Percentiles rank a stretch among this genome's conserved stretches.
phyloP scores from a whole-genome alignment of 2,113 vertebrate genomes.

The Clinocottus analis region DNA sequence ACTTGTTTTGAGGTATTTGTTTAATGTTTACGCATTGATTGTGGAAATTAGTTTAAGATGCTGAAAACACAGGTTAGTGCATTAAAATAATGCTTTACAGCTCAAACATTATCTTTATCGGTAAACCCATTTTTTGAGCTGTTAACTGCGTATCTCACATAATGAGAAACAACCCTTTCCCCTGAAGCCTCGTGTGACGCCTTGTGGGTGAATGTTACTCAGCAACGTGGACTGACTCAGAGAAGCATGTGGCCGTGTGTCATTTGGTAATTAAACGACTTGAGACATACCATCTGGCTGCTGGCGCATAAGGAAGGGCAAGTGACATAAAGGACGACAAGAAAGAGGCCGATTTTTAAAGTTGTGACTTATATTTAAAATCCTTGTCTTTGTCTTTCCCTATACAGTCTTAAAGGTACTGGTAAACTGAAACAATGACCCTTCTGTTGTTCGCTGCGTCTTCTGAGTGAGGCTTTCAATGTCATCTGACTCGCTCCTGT shows the following conservation, averaged over 20 bases:
- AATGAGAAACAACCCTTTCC: constrained; percentile 23
- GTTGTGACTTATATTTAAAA: constrained; percentile 1
- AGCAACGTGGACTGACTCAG: constrained; percentile 60
- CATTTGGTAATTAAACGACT: constrained; percentile 67
- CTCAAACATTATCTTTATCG: background rate
- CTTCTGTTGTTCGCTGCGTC: background rate
- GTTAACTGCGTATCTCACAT: constrained; percentile 33
- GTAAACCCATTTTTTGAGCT: constrained; percentile 43
- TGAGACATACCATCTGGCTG: constrained; percentile 54
- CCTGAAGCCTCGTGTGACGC: constrained; percentile 42
- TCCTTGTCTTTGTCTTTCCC: constrained; percentile 2
- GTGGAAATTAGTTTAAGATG: background rate
- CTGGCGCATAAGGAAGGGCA: constrained; percentile 43
- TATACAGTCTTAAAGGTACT: constrained; percentile 8
- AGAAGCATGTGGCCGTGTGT: constrained; percentile 59
- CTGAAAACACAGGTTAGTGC: background rate
- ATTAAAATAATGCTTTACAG: background rate
- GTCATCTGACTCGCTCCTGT: constrained; percentile 30
- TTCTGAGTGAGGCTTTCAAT: constrained; percentile 13
- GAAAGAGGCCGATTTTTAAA: constrained; percentile 37
- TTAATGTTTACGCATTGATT: background rate
- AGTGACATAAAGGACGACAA: constrained; percentile 34
- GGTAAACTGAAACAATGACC: constrained; percentile 14
- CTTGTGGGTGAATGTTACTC: constrained; percentile 53
- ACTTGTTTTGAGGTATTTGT: background rate